These are phyloP conservation scores for Ectobius pallidus DNA, from an alignment of 2,888 invertebrate genomes.

Conservation along the genomic window DNA sequence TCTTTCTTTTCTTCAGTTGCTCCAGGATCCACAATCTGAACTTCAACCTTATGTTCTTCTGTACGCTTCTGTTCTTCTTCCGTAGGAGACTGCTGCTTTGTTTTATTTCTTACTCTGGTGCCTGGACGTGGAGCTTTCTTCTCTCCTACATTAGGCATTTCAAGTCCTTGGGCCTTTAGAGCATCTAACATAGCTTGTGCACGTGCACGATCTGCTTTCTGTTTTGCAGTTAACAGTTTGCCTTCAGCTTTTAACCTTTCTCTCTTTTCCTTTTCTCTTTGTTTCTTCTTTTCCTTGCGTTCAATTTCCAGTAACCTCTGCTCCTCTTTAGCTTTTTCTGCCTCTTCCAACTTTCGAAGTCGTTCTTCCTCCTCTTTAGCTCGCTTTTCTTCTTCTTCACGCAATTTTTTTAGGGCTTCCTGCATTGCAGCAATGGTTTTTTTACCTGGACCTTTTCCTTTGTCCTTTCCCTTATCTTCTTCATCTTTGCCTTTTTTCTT, in stretches of 20 bases:
- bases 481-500: conserved; percentile 49
- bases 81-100: conserved; percentile 64
- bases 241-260: conserved; percentile 96
- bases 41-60: conserved; percentile 50
- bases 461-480: conserved; percentile 51
- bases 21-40: conserved; percentile 60
- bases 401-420: conserved; percentile 84
- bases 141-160: conserved; percentile 75
- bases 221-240: conserved; percentile 89
- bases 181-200: conserved; percentile 89
- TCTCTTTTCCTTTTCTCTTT: conserved; percentile 90
- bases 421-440: conserved; percentile 91
- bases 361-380: conserved; percentile 81
- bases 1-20: conserved; percentile 48
- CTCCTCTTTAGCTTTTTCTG: conserved; percentile 75
- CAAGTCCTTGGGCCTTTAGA: conserved; percentile 86
- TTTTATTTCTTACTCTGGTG: conserved; percentile 74
- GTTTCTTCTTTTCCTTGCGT: conserved; percentile 83
- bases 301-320: conserved; percentile 83
- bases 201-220: conserved; percentile 87
- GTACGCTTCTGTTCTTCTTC: conserved; percentile 51
- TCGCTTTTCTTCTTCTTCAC: conserved; percentile 85
- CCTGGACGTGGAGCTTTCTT: conserved; percentile 64
- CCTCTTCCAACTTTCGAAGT: conserved; percentile 73
- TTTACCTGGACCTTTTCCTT: conserved; percentile 71